These are phyloP conservation scores for Thunnus maccoyii DNA, from an alignment of 2,113 vertebrate species.

Conservation along the genomic window DNA sequence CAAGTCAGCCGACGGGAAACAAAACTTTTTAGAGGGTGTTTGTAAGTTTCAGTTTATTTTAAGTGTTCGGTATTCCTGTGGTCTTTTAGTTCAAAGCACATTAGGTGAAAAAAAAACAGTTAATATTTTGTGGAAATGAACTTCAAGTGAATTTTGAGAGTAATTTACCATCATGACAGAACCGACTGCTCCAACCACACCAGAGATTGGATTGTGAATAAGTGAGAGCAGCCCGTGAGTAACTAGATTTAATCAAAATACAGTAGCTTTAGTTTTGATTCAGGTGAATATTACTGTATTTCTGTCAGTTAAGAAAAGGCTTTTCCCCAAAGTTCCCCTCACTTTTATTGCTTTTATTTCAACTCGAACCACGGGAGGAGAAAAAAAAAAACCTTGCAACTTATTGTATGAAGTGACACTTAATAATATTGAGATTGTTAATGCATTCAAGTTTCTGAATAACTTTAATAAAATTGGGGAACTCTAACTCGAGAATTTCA, in stretches of 20 bases:
- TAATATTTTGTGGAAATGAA: neutral
- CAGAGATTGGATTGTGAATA: neutral
- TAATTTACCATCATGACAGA: neutral
- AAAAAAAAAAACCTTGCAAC: neutral
- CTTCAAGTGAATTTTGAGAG: neutral
- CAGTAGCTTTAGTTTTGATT: no score
- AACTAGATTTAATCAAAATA: no score
- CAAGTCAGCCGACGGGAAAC: neutral
- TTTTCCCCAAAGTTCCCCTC: neutral
- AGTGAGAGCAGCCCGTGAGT: no score
- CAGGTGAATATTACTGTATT: no score
- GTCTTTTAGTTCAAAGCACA: neutral
- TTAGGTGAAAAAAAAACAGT: neutral
- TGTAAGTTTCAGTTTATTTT: neutral
- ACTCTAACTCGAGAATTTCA: slow-evolving; percentile 20
- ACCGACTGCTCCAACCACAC: neutral
- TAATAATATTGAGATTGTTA: slow-evolving; percentile 6
- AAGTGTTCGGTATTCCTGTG: no score
- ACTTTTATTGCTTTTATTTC: neutral
- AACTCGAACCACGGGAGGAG: neutral
- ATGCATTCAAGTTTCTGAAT: slow-evolving; percentile 30
- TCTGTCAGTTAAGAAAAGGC: no score
- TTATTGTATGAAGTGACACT: neutral
- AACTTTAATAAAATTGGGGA: slow-evolving; percentile 38
- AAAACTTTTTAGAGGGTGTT: neutral